Conservation (phyloP, 2,888 invertebrate genomes). For the Drosophila aldrichi region DNA sequence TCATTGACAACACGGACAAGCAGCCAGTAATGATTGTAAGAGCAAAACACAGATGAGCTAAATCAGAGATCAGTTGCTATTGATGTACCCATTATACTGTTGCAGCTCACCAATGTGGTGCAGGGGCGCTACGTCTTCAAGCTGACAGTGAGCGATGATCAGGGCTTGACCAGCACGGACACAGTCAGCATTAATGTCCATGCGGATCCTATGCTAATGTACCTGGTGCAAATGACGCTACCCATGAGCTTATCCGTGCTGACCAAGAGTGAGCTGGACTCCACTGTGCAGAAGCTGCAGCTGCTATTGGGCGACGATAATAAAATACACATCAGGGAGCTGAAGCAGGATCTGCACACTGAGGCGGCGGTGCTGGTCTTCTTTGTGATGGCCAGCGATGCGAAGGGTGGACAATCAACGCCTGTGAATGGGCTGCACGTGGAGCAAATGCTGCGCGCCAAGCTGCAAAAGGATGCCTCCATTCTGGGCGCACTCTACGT, state of each 20-base stretch:
- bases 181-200: conserved; percentile 94
- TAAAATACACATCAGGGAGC: conserved; percentile 87
- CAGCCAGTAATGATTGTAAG: conserved; percentile 91
- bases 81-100: background rate
- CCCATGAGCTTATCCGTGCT: conserved; percentile 90
- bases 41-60: background rate
- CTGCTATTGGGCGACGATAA: conserved; percentile 91
- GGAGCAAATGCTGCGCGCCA: conserved; percentile 89
- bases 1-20: conserved; percentile 91
- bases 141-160: conserved; percentile 95
- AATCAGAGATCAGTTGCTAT: background rate
- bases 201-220: conserved; percentile 90
- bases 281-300: conserved; percentile 90
- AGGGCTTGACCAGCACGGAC: conserved; percentile 93
- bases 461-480: conserved; percentile 89
- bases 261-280: conserved; percentile 88
- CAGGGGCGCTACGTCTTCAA: conserved; percentile 95
- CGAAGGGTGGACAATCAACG: conserved; percentile 76
- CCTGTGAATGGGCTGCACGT: conserved; percentile 88
- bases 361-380: conserved; percentile 89
- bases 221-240: conserved; percentile 93
- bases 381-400: conserved; percentile 86
- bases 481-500: conserved; percentile 90
- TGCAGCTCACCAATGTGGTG: conserved; percentile 92
- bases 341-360: conserved; percentile 87